Base-by-base conservation (phyloP, 2,888 invertebrate genomes). In the Myopa tessellatipennis region DNA sequence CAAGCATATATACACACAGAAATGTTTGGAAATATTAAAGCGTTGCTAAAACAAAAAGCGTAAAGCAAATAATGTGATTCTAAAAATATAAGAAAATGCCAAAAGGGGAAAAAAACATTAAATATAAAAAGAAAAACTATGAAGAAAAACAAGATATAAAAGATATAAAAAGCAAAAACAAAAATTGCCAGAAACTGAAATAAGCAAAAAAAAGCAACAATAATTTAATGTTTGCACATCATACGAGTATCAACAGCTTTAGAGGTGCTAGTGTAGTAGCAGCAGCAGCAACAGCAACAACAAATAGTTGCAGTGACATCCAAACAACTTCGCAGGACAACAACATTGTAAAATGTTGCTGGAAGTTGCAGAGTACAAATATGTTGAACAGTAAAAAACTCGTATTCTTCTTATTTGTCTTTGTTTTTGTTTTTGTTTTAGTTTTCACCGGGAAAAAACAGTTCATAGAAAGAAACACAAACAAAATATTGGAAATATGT, bases 191-290 rank as follows among this genome's bases (percentile, higher is more conserved):
- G 45, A 45, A 45, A 7, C 4, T 55, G 52, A 55, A 40, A 16
- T 26, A 26, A 1, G 26, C 26, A 26, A 26, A 26, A 26, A 36
- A 18, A 60, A 18, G 52, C 52, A 40, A 72, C 58, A 72, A 72
- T 40, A 60, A 71, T 36, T 14, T 14, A 36, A 72, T 72, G 72
- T 60, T 72, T 58, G 38, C 60, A 70, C 55, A 40, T 60, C 72
- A 72, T 72, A 60, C 18, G n/a, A 58, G 45, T 16, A 68, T 40
- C 45, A 68, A 26, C 68, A 6, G 55, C 10, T 55, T 4, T 10
- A 55, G 1, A 55, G n/a, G 5, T 3, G 14, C 55, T n/a, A 55
- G 1, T 55, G 55, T 36, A 60, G 36, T 36, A 55, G 34, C 58
- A 60, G n/a, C 16, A 71, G 14, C 18, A 72, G 38, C 60, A 60